phyloP scores from a whole-genome alignment of 1,140 invertebrate genomes.

The Euwallacea similis region DNA sequence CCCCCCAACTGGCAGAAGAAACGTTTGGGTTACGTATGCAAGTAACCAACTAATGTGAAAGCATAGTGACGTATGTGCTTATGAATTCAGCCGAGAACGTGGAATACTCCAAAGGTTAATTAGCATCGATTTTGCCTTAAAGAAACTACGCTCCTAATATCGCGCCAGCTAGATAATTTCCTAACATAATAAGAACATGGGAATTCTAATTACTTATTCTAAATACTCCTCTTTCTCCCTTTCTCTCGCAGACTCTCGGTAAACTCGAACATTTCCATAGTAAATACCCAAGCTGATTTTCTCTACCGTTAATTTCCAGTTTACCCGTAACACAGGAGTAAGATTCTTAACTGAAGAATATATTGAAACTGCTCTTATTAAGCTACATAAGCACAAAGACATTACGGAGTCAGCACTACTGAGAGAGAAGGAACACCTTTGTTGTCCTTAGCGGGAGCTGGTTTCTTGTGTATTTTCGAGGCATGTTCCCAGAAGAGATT shows the following conservation, averaged over 20 bases:
- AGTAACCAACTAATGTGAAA: not conserved
- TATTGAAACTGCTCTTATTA: too few species aligned
- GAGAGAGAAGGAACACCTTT: too few species aligned
- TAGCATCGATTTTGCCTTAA: too few species aligned
- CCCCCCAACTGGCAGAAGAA: too few species aligned
- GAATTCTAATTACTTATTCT: conserved; percentile 37
- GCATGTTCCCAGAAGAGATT: not conserved
- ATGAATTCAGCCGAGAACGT: not conserved
- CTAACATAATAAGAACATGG: conserved; percentile 38
- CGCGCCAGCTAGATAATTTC: conserved; percentile 28
- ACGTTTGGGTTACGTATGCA: too few species aligned
- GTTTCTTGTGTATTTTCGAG: too few species aligned
- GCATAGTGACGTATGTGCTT: conserved; percentile 14
- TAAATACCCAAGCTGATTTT: conserved; percentile 1
- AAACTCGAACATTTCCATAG: not conserved
- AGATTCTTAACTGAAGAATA: too few species aligned
- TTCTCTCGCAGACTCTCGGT: not conserved
- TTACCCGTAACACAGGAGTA: too few species aligned
- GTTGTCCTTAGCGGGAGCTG: too few species aligned
- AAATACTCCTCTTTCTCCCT: not conserved
- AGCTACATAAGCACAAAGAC: too few species aligned
- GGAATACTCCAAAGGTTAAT: not conserved
- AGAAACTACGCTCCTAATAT: not conserved
- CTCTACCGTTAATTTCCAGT: not conserved
- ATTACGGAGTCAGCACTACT: too few species aligned